Percentiles rank a stretch among this genome's conserved stretches.
phyloP scores from a whole-genome alignment of 2,888 invertebrate species.

The Crioceris asparagi region DNA sequence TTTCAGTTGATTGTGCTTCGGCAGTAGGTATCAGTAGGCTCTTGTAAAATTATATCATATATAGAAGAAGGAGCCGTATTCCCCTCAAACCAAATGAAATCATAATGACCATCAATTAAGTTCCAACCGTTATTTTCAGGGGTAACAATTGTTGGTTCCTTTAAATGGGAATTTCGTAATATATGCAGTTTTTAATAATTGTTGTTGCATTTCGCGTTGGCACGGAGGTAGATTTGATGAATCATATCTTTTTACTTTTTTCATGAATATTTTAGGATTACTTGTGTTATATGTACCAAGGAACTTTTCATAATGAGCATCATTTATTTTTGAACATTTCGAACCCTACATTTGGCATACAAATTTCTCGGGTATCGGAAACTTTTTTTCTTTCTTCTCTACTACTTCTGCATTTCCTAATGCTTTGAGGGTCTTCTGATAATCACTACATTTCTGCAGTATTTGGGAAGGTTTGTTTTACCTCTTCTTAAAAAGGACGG shows the following conservation, averaged over 20 bases:
- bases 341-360: slow-evolving; percentile 7
- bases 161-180: slow-evolving; percentile 6
- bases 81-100: slow-evolving; percentile 6
- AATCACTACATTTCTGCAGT: slow-evolving; percentile 4
- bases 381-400: slow-evolving; percentile 2
- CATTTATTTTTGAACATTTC: slow-evolving; percentile 8
- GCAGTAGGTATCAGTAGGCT: slow-evolving; percentile 5
- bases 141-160: slow-evolving; percentile 5
- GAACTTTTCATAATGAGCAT: slow-evolving; percentile 7
- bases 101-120: slow-evolving; percentile 6
- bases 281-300: slow-evolving; percentile 5
- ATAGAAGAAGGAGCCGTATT: slow-evolving; percentile 6
- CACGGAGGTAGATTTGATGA: slow-evolving; percentile 7
- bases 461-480: slow-evolving; percentile 5
- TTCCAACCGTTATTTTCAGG: slow-evolving; percentile 8
- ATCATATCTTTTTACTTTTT: slow-evolving; percentile 5
- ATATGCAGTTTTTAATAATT: slow-evolving; percentile 7
- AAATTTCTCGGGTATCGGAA: slow-evolving; percentile 7
- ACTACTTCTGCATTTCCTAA: slow-evolving; percentile 7
- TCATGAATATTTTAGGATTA: slow-evolving; percentile 5
- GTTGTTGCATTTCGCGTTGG: slow-evolving; percentile 9
- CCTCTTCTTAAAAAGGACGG: slow-evolving; percentile 5
- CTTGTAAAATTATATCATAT: slow-evolving; percentile 2
- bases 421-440: slow-evolving; percentile 7
- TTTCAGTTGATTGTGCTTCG: slow-evolving; percentile 4